These are phyloP conservation scores for Cotesia typhae DNA, from an alignment of 1,140 invertebrate species.

Conservation along the genomic window DNA sequence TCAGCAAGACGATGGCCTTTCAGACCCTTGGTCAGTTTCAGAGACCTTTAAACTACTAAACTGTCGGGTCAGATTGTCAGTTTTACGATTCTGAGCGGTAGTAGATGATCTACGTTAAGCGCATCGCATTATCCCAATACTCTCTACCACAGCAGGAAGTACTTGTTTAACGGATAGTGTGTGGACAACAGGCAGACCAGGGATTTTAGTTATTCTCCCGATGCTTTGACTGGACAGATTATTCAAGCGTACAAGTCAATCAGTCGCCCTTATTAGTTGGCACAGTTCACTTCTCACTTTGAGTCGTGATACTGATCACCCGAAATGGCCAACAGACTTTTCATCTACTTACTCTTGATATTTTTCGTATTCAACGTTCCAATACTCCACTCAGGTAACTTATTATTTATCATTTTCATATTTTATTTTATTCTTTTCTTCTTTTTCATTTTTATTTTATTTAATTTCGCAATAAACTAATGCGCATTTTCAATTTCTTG, in stretches of 20 bases:
- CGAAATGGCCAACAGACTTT: slow-evolving; percentile 15
- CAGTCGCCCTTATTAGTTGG: slow-evolving; percentile 17
- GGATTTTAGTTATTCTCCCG: slow-evolving; percentile 32
- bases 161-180: slow-evolving; percentile 48
- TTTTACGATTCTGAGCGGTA: slow-evolving; percentile 16
- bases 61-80: slow-evolving; percentile 34
- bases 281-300: neutral
- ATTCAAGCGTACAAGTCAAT: neutral
- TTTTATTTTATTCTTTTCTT: neutral
- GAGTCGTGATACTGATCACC: neutral
- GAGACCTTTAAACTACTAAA: slow-evolving; percentile 21
- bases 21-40: slow-evolving; percentile 18
- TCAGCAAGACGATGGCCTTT: slow-evolving; percentile 34
- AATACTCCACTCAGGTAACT: slow-evolving; percentile 12
- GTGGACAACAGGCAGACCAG: slow-evolving; percentile 32
- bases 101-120: slow-evolving; percentile 25
- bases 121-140: slow-evolving; percentile 42
- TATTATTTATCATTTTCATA: neutral
- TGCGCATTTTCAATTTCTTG: neutral
- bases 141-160: slow-evolving; percentile 47
- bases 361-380: neutral
- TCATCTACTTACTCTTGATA: neutral
- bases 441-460: neutral
- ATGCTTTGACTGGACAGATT: slow-evolving; percentile 19
- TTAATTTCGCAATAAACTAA: neutral